Base-by-base conservation (phyloP, 2,113 vertebrate genomes). In the Polyodon spathula region DNA sequence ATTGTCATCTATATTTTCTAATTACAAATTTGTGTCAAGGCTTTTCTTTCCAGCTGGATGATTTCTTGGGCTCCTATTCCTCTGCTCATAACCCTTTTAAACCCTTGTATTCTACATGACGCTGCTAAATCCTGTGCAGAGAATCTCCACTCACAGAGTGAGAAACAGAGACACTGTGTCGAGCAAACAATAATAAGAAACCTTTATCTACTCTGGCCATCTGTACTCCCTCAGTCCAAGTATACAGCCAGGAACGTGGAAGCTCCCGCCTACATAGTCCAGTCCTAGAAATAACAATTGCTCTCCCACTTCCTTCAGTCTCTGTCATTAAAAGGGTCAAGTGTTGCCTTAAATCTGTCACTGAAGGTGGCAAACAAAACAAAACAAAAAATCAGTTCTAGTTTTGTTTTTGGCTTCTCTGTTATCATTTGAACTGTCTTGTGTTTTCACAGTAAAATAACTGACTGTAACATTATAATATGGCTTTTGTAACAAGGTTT, bases 161-260 rank as follows among this genome's bases (percentile, higher is more conserved):
- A 37, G 54, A 56, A 54, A 40, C 58, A 67, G n/a, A 66, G 7
- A 12, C 41, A 65, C 12, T 60, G 41, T 65, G 62, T 63, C 62
- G 64, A 62, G 63, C 46, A 68, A 74, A 84, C 70, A 82, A 77
- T 80, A 56, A 80, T 72, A 76, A 73, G 79, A 54, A 60, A 76
- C 69, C 70, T 86, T 74, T 82, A 85, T 88, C 84, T 81, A 76
- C 64, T 62, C 48, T 63, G 71, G 73, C 76, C 88, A 84, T 88
- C 88, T 88, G 77, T 73, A 73, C 75, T 81, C 80, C 75, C 75
- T 64, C 60, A 68, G 71, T 75, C 73, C 79, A 72, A 65, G 70
- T n/a, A 41, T 57, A 69, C 74, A 69, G 78, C 76, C 72, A 81
- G 67, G 60, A 70, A 6, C 62, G 54, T 37, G 41, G 0, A 54